Base-by-base conservation (phyloP, 1,140 invertebrate genomes). In the Nasonia giraulti region DNA sequence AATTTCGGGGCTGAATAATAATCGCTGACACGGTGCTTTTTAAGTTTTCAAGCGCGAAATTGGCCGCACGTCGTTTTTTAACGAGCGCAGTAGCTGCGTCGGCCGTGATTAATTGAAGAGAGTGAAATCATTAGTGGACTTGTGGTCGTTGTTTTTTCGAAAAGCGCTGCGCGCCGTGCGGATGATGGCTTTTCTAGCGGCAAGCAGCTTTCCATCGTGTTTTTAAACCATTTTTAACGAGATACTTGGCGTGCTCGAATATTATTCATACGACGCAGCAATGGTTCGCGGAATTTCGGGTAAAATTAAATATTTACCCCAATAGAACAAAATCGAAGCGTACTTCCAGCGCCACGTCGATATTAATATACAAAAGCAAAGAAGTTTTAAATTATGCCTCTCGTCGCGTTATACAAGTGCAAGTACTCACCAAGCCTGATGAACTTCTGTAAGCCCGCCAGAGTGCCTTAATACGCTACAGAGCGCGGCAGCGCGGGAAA, bases 381-480 rank as follows among this genome's bases (percentile, higher is more conserved):
- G 5, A 71, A 71, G 7, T 71, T 71, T 71, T 71, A 71, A 71
- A 71, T 31, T 71, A 71, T 14, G 69, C 23, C 69, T 31, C 69
- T 14, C 20, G 17, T 3, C 69, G 11, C 20, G 17, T 7, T 27
- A 27, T 1, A 62, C 17, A 62, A 62, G 55, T 62, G 55, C 50
- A 55, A 55, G 17, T 62, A n/a, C 6, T 62, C 20, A 62, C 7
- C 17, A 20, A n/a, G 55, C 17, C 55, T n/a, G 6, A 62, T 62
- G 20, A n/a, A 62, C 20, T 62, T 62, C 4, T n/a, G 7, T 55
- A 55, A 55, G 14, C 2, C 50, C 50, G 14, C 12, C 50, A 12
- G 14, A 62, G 20, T 20, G 14, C 20, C 55, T 62, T 55, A 14
- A 55, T 17, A 47, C 50, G 5, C 33, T 37, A 37, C 8, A 44